Evolutionary conservation across 1,140 invertebrate species (phyloP), one percentile per base, ranked within the genome.

Genomic region (Radopholus similis): DNA sequence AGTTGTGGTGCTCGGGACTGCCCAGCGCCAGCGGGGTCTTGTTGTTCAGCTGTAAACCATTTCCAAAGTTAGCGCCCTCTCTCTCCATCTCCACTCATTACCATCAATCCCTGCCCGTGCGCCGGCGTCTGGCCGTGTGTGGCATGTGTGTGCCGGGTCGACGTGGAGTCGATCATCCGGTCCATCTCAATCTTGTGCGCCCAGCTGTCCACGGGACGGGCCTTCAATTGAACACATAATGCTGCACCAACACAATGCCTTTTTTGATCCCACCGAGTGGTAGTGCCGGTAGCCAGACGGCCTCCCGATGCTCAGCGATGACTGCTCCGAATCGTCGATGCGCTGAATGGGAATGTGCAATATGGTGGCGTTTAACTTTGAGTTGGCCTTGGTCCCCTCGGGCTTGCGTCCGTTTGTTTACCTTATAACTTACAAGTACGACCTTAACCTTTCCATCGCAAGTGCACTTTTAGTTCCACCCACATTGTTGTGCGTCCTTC

Each of bases 391-490:
- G n/a, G n/a, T n/a, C n/a, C n/a, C n/a, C n/a, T n/a, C n/a, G n/a
- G n/a, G n/a, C n/a, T n/a, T n/a, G n/a, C n/a, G n/a, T n/a, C n/a
- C n/a, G n/a, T n/a, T n/a, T n/a, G n/a, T n/a, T 26, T 47, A 62
- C 59, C 59, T 62, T 62, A 62, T 62, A 62, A 32, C 40, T 62
- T 62, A 62, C 40, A 28, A 62, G 59, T 35, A 62, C 38, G 18
- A 62, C 59, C 59, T 62, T 47, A 62, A 62, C 34, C 28, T 28
- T 57, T 44, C 32, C 26, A n/a, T 44, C 26, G 3, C 34, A 11
- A 58, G 15, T 38, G 15, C 8, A 44, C 21, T 15, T 47, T 18
- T 60, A n/a, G n/a, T n/a, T n/a, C n/a, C n/a, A n/a, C n/a, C 42
- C 42, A 60, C 58, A 62, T 60, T 60, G 30, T 62, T 62, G 23